Evolutionary conservation across 2,888 invertebrate species (phyloP), one percentile per base, ranked within the genome.

Genomic region (Paralinhomoeus sp.): DNA sequence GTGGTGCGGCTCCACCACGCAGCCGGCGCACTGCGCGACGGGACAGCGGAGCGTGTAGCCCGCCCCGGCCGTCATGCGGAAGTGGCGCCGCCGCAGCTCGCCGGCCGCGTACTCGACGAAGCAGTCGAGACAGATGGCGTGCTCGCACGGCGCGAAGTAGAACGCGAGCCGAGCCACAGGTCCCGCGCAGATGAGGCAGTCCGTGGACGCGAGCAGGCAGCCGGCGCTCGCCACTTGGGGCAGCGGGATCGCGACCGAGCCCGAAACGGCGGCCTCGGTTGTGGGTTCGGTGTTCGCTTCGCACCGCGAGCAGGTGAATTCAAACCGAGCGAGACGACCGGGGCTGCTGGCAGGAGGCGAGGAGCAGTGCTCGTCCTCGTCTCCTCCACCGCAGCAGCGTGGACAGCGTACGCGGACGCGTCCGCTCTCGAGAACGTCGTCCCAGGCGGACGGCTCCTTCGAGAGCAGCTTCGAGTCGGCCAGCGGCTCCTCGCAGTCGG

Each of bases 1-100:
- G 41, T 55, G 55, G 44, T 57, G 57, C 5, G 49, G 48, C 43
- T 57, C 57, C 34, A 15, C 12, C 9, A 41, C 18, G 22, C 3
- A 3, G 17, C 41, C 41, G 17, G 5, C 21, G 27, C 40, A 40
- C 13, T 24, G 24, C 3, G 18, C 7, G 3, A 23, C 37, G 15
- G 37, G 21, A 21, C 37, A 37, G 17, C 21, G 17, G 7, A 37
- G 15, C 3, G 37, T 37, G 23, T 37, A 37, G 37, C 37, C 37
- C 20, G 5, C 5, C 17, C 5, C 7, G 22, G 3, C 22, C 13
- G 3, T 3, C 22, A 37, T 3, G 22, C 37, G 37, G 18, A 37
- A 37, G 17, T 23, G 3, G 12, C 37, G 37, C 37, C 20, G 20
- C 9, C 20, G 13, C 21, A 37, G 22, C 23, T 3, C 21, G 7